Evolutionary conservation across 2,113 vertebrate species (phyloP).

Genomic region (Lepisosteus osseus): DNA sequence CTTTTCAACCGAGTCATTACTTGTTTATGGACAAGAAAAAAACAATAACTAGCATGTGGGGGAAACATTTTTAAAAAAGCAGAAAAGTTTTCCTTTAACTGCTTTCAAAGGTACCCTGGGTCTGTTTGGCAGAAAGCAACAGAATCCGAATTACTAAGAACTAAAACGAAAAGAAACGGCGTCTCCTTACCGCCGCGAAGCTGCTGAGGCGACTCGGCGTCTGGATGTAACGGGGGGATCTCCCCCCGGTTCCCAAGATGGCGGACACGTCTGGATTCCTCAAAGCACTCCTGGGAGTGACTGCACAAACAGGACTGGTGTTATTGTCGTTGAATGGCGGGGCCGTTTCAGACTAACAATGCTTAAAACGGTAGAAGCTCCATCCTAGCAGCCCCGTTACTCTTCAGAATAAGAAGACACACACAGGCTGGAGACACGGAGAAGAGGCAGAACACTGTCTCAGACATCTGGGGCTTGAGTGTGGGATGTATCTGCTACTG

Average conservation of each 20-base stretch:
- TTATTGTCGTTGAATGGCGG: conserved; percentile 12
- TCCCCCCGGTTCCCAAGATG: conserved; percentile 62
- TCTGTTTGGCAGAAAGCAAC: too few relatives aligned
- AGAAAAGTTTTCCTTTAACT: too few relatives aligned
- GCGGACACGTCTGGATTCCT: conserved; percentile 68
- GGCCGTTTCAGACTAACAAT: background rate
- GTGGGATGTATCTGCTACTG: too few relatives aligned
- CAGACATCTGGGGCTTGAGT: too few relatives aligned
- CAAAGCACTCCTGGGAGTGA: conserved; percentile 56
- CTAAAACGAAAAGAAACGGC: background rate
- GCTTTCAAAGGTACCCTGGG: too few relatives aligned
- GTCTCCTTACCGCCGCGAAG: conserved; percentile 64
- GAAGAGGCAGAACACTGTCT: background rate
- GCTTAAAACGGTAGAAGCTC: too few relatives aligned
- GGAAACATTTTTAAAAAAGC: too few relatives aligned
- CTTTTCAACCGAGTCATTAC: too few relatives aligned
- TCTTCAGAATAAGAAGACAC: conserved; percentile 10
- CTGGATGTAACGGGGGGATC: conserved; percentile 58
- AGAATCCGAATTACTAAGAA: too few relatives aligned
- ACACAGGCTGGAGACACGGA: background rate
- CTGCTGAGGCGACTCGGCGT: conserved; percentile 56
- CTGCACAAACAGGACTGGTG: conserved; percentile 37
- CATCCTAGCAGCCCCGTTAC: too few relatives aligned
- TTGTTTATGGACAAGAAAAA: too few relatives aligned
- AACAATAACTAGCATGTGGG: too few relatives aligned